Base-by-base conservation (phyloP, 2,797 vertebrate genomes). In the Naso thynnoides region DNA sequence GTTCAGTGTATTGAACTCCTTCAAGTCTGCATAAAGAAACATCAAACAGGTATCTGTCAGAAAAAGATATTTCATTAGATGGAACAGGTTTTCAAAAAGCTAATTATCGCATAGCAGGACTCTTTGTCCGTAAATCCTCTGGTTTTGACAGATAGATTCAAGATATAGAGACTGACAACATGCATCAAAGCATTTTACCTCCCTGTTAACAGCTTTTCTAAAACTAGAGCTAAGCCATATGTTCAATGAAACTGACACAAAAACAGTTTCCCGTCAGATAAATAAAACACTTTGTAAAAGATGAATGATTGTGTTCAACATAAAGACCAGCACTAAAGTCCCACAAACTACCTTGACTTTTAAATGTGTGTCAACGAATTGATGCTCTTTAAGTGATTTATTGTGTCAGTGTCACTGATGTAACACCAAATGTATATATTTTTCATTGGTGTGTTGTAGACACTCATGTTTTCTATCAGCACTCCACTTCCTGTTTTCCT, bases 91-190 rank as follows among this genome's bases (percentile, higher is more conserved):
- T 75, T 73, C 27, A 45, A 73, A 31, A 67, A 78, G 38, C 53
- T 70, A 76, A 72, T 75, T 70, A 81, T 44, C 71, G 48, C n/a
- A 81, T 54, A 21, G 7, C 0, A 39, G 56, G 52, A 65, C 54
- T 57, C 39, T 38, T 31, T 61, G 44, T 78, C 55, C 31, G 42
- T 50, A 71, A 77, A 72, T 26, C 59, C 21, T 61, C 39, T 29
- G 53, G 5, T 45, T 82, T 81, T 85, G 59, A 76, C 69, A 44
- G 33, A 23, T 33, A 54, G 49, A 75, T 78, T 41, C 60, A 72
- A 74, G 62, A 84, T 82, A 71, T 73, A 54, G 19, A 81, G 44
- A 59, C 62, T 72, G 77, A 38, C 62, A 19, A 61, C 44, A 15
- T 36, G 73, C 23, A 15, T 33, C 31, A 33, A 33, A 33, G 31